Evolutionary conservation across 92 coral and sea anemone genomes (phyloP).

Genomic region (Porites lobata): DNA sequence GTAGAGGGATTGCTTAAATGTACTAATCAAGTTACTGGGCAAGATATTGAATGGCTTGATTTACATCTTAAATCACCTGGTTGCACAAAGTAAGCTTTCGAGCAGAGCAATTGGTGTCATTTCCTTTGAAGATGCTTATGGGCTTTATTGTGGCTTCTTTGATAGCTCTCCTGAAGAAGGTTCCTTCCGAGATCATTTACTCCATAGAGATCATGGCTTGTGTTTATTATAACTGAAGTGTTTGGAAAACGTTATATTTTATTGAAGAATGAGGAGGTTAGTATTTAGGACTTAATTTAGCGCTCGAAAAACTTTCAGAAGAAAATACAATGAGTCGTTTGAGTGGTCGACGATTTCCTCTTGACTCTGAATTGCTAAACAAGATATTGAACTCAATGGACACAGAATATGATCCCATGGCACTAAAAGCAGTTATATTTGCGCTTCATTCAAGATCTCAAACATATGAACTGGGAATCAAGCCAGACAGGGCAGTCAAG

Average conservation of each 20-base stretch:
- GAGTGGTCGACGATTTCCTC: constrained; percentile 36
- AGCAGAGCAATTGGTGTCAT: too few relatives aligned
- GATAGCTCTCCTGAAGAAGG: too few relatives aligned
- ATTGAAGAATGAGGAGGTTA: constrained; percentile 70
- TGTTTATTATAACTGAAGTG: constrained; percentile 58
- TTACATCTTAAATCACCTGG: not conserved
- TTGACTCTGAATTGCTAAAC: constrained; percentile 41
- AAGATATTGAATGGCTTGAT: not conserved
- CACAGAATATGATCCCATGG: constrained; percentile 72
- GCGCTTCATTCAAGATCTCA: constrained; percentile 40
- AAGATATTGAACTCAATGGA: constrained; percentile 51
- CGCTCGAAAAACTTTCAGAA: constrained; percentile 57
- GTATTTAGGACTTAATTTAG: constrained; percentile 62
- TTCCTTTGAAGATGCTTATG: not conserved
- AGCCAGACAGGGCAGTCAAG: constrained; percentile 67
- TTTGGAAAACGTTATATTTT: constrained; percentile 70
- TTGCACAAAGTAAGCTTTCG: too few relatives aligned
- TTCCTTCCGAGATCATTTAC: constrained; percentile 50
- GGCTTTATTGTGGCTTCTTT: not conserved
- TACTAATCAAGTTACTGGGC: not conserved
- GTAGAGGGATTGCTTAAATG: too few relatives aligned
- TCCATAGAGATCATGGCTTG: constrained; percentile 72
- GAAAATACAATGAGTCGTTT: constrained; percentile 58
- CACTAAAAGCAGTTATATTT: constrained; percentile 66
- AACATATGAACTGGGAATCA: constrained; percentile 74